phyloP scores from a whole-genome alignment of 2,888 invertebrate genomes.

The Unio pictorum region DNA sequence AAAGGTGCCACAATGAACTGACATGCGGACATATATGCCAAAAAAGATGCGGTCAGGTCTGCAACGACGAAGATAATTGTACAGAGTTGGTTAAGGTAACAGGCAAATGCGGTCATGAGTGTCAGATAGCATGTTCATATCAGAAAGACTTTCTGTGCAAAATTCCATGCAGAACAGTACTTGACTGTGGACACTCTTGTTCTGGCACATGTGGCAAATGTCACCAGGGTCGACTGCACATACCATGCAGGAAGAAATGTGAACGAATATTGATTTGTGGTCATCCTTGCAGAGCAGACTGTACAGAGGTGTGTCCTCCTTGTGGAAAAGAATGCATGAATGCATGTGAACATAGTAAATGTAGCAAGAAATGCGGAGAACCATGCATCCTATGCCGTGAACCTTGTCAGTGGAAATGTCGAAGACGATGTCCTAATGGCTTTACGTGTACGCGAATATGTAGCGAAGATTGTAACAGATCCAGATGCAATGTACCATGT shows the following conservation, averaged over 20 bases:
- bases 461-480: conserved; percentile 68
- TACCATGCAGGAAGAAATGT: conserved; percentile 76
- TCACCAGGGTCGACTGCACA: conserved; percentile 78
- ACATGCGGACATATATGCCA: conserved; percentile 45
- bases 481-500: conserved; percentile 68
- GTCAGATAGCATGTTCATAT: conserved; percentile 22
- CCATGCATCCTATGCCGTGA: conserved; percentile 65
- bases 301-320: conserved; percentile 68
- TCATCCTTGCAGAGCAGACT: conserved; percentile 64
- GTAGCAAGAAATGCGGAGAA: conserved; percentile 60
- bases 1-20: conserved; percentile 34
- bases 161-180: conserved; percentile 20
- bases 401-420: conserved; percentile 65
- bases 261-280: conserved; percentile 74
- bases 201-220: conserved; percentile 74
- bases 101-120: conserved; percentile 38
- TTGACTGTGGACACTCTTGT: conserved; percentile 61
- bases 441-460: conserved; percentile 63
- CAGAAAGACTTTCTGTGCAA: conserved; percentile 19
- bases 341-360: conserved; percentile 64
- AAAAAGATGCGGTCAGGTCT: conserved; percentile 31
- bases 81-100: conserved; percentile 13
- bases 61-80: conserved; percentile 20
- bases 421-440: conserved; percentile 44
- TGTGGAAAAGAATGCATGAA: conserved; percentile 68